Base-by-base conservation (phyloP, 2,888 invertebrate genomes). In the Lasius fuliginosus region DNA sequence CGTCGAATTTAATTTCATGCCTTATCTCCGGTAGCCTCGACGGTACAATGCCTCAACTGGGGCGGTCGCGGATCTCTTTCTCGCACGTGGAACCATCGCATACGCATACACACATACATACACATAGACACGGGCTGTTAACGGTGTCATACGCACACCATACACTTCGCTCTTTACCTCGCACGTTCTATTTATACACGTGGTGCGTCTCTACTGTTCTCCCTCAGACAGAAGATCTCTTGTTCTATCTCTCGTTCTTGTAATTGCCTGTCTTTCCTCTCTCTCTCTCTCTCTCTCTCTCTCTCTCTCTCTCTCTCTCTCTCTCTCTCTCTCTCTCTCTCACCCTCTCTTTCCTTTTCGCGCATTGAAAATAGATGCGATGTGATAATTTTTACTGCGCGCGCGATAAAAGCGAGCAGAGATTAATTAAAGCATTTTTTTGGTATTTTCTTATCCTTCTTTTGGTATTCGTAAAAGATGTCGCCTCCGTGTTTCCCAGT, bases 1-100 rank as follows among this genome's bases (percentile, higher is more conserved):
- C 90, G 87, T 91, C 90, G 91, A 93, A 93, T 93, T 92, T 93
- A 93, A 93, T 93, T 93, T 93, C 92, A 93, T 93, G 92, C 93
- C 92, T 92, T 93, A 93, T 93, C 93, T 91, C 90, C 88, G 87
- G 90, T 86, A 92, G 90, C 89, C 36, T 36, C 89, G 86, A n/a
- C 88, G 87, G 87, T 89, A 92, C 90, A 91, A 92, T 90, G 91
- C 91, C 84, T 87, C 90, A 93, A 93, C 91, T 92, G 85, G 90
- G 91, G 88, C 91, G 90, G 88, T 89, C 89, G 90, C 89, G 89
- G 91, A 92, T 92, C 91, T 88, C 85, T 89, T 87, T 90, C 89
- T 84, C 88, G 53, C 65, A 60, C 42, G 42, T 46, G 42, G 30
- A 68, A 56, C 42, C 23, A 27, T 12, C 36, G 46, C 18, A 9